Evolutionary conservation across 2,888 invertebrate genomes (phyloP).

Genomic region (Belgica antarctica): DNA sequence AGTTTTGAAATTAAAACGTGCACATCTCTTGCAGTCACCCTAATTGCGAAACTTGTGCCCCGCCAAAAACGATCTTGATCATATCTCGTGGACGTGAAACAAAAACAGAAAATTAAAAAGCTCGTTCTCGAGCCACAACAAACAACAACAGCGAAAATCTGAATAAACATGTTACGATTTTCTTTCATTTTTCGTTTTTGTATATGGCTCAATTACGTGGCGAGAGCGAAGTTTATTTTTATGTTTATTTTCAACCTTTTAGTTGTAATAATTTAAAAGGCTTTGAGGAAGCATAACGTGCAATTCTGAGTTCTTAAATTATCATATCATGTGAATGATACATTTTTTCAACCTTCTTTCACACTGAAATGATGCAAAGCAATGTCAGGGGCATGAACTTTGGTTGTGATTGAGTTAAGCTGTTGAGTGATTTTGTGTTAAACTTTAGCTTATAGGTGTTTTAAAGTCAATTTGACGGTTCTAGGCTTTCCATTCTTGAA

Average conservation of each 20-base stretch:
- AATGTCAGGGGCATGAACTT: too few species aligned
- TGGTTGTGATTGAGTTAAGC: too few species aligned
- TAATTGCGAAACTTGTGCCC: neutral
- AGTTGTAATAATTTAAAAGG: neutral
- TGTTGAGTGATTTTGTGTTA: too few species aligned
- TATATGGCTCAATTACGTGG: constrained; percentile 25
- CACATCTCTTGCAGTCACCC: neutral
- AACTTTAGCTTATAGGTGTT: too few species aligned
- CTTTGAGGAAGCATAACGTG: constrained; percentile 2
- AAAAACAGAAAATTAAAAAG: constrained; percentile 5
- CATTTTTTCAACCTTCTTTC: neutral
- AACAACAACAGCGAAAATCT: too few species aligned
- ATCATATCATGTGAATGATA: constrained; percentile 15
- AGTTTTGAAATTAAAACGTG: constrained; percentile 7
- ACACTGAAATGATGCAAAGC: neutral
- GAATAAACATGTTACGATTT: constrained; percentile 8
- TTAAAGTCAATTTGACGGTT: too few species aligned
- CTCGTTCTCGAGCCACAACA: neutral
- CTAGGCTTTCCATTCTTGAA: too few species aligned
- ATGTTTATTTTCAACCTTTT: constrained; percentile 19
- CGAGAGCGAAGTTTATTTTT: constrained; percentile 3
- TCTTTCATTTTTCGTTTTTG: neutral
- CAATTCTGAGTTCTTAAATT: neutral
- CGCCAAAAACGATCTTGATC: neutral
- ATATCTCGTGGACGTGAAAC: neutral